These are phyloP conservation scores for Enteromius trimaculatus DNA, from an alignment of 2,797 vertebrate genomes.

Conservation along the genomic window DNA sequence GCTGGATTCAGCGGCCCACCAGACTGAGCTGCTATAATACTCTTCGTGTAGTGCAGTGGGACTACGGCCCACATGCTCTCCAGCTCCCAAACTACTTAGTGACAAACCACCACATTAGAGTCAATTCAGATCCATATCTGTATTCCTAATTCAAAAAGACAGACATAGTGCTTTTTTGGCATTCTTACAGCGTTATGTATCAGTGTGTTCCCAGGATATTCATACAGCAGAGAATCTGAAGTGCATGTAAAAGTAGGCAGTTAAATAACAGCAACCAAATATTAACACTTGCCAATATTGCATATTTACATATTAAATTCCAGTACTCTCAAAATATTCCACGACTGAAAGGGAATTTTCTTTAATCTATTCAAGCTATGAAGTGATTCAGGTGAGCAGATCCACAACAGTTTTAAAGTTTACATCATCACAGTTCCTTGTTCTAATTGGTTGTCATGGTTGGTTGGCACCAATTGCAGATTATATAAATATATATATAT, in stretches of 20 bases:
- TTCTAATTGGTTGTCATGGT: background rate
- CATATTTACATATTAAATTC: too few species aligned
- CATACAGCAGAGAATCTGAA: background rate
- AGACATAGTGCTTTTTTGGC: slow-evolving; percentile 39
- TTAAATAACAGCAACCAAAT: background rate
- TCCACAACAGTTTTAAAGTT: background rate
- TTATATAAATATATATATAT: too few species aligned
- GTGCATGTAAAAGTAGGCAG: slow-evolving; percentile 14
- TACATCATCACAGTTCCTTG: background rate
- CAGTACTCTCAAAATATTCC: background rate
- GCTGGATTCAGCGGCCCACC: slow-evolving; percentile 11
- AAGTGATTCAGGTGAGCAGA: background rate
- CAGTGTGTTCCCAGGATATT: slow-evolving; percentile 7
- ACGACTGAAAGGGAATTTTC: background rate
- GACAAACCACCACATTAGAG: slow-evolving; percentile 40
- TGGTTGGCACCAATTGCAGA: background rate
- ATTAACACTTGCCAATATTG: slow-evolving; percentile 14
- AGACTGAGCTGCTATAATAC: slow-evolving; percentile 43
- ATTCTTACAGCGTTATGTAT: background rate
- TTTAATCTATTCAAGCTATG: background rate
- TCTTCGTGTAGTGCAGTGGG: slow-evolving; percentile 42
- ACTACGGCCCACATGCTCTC: slow-evolving; percentile 34
- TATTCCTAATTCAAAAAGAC: slow-evolving; percentile 15
- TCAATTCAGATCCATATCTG: slow-evolving; percentile 27
- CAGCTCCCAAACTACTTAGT: slow-evolving; percentile 11